Evolutionary conservation across 1,140 invertebrate species (phyloP), one percentile per base, ranked within the genome.

Genomic region (Parapsyche elsis): DNA sequence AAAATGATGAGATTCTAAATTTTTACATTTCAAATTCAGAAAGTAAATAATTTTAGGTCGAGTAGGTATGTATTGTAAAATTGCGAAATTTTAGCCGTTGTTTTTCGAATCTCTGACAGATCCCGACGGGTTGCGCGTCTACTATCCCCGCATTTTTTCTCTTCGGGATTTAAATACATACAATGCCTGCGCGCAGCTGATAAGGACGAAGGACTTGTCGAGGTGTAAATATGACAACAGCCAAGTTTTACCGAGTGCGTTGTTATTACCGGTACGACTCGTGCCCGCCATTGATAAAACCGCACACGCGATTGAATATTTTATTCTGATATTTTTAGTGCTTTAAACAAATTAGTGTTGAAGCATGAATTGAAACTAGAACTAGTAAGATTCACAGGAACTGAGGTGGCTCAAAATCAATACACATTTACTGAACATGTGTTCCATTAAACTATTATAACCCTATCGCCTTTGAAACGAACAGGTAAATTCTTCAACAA

Each of bases 201-300:
- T 80, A 80, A 80, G 78, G 24, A 49, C 26, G 19, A 61, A 24
- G 26, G 53, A 80, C 49, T 76, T 49, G 74, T 26, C 26, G 67
- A 80, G 70, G 78, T 80, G 71, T 74, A 73, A 80, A 80, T 73
- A 80, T 74, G 70, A 80, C 78, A 61, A 57, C 71, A 21, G 71
- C 49, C 30, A 24, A 80, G 78, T 59, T 80, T 74, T 74, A 80
- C 78, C 46, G 67, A 73, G 70, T 80, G 71, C 49, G 78, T 80
- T 80, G 70, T 80, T 80, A 73, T 59, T 59, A 49, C 53, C 49
- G 23, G 49, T 46, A 38, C 9, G 71, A 46, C 71, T 53, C 45
- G 70, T 76, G 19, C 30, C 30, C 19, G 7, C 5, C 71, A 53
- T 21, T 46, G 44, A 49, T 75, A 53, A 75, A 38, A 38, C 30